Evolutionary conservation across 2,888 invertebrate species (phyloP).

Genomic region (Caenorhabditis macrosperma): DNA sequence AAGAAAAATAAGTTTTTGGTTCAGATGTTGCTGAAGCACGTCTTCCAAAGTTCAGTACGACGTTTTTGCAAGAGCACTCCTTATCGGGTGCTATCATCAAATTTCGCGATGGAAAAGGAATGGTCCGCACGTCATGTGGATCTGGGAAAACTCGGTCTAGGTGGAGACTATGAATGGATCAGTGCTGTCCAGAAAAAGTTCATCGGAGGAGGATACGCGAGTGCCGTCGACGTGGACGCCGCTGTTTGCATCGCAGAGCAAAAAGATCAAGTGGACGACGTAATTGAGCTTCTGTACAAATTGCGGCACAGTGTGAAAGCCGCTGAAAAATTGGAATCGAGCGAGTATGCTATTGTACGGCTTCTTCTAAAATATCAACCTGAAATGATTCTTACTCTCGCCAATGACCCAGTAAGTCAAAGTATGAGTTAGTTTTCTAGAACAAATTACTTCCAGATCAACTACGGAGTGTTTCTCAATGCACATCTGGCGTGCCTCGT

Average conservation of each 20-base stretch:
- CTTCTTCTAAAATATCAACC: constrained; percentile 82
- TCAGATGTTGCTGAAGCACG: constrained; percentile 46
- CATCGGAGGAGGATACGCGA: constrained; percentile 74
- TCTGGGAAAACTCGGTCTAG: constrained; percentile 68
- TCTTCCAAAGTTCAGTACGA: neutral
- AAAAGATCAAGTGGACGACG: constrained; percentile 75
- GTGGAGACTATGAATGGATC: constrained; percentile 79
- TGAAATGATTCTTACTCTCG: constrained; percentile 85
- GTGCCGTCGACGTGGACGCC: constrained; percentile 79
- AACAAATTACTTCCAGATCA: constrained; percentile 82
- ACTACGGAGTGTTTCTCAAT: constrained; percentile 94
- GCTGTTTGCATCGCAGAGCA: constrained; percentile 76
- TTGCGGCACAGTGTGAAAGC: constrained; percentile 85
- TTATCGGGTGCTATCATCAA: constrained; percentile 40
- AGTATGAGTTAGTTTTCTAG: neutral
- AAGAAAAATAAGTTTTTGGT: neutral
- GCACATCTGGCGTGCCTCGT: constrained; percentile 87
- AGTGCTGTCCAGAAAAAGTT: constrained; percentile 79
- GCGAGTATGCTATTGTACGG: constrained; percentile 88
- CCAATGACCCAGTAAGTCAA: constrained; percentile 85
- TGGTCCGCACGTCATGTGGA: constrained; percentile 68
- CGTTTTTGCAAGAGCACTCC: constrained; percentile 13
- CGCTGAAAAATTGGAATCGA: constrained; percentile 87
- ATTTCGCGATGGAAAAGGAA: constrained; percentile 63
- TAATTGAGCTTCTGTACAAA: constrained; percentile 76